Evolutionary conservation across 2,888 invertebrate genomes (phyloP), one percentile per base, ranked within the genome.

Genomic region (Acleris cristana): DNA sequence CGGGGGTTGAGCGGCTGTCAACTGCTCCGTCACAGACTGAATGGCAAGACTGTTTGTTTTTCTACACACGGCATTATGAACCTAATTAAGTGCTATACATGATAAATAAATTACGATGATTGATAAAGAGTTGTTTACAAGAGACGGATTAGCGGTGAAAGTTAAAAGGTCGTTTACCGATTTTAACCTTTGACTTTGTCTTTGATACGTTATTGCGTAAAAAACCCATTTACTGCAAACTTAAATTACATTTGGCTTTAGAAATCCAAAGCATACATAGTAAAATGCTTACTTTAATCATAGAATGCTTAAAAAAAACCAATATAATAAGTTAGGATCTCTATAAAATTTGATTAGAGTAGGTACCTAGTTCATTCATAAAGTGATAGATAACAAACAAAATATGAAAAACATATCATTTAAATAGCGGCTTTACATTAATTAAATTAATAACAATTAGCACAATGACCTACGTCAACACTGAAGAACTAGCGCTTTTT

Each of bases 1-100:
- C 87, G 85, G 88, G 92, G 92, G 92, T 88, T 89, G 88, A 86
- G 85, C 88, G 84, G 79, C 88, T 89, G 92, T 91, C 92, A 90
- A 90, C 89, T 89, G 88, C 85, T 86, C 83, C 80, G 82, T 84
- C 89, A 86, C 79, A 87, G 86, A 86, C 76, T 84, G 84, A 80
- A 80, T 83, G 82, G 80, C 79, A 77, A 70, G 77, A 79, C 63
- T 68, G 66, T 67, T 71, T 70, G 65, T 60, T 69, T 67, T 70
- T 68, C 59, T 19, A 54, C 53, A 18, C 21, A 49, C 58, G 30
- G 49, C 55, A 64, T 68, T 68, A 60, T 52, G 54, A 59, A 58
- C 53, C 64, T 63, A 68, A 68, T 68, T 68, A 62, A 45, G 56
- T 53, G 34, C 45, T 54, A 56, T 58, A 51, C 51, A 26, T 19